A percentile compares a stretch with the other conserved stretches of the same genome.
These are phyloP conservation scores for Bemisia tabaci DNA, from an alignment of 1,140 invertebrate genomes.

Conservation along the genomic window DNA sequence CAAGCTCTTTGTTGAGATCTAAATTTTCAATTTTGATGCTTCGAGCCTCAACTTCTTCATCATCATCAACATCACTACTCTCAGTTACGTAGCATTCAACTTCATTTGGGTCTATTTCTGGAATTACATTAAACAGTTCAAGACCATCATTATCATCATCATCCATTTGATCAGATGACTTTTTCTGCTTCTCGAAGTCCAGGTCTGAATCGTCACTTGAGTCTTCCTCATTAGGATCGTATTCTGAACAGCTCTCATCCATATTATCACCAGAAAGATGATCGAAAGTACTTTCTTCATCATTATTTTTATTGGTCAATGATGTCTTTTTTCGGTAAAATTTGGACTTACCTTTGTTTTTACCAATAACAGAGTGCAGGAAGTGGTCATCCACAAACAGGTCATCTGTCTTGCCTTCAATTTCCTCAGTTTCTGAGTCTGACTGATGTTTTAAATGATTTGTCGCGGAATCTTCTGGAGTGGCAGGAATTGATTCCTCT, in stretches of 20 bases:
- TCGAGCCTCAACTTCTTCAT: background rate
- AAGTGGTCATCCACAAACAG: background rate
- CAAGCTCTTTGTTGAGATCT: slow-evolving; percentile 4
- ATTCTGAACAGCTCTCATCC: slow-evolving; percentile 13
- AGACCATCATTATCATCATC: slow-evolving; percentile 5
- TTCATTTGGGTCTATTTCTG: slow-evolving; percentile 19
- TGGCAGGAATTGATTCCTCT: no score
- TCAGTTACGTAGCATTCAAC: slow-evolving; percentile 18
- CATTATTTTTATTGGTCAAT: slow-evolving; percentile 11
- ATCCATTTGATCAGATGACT: slow-evolving; percentile 6
- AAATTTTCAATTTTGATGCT: background rate
- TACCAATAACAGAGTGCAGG: background rate
- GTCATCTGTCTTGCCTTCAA: background rate
- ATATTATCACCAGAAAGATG: slow-evolving; percentile 9
- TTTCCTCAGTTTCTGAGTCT: background rate
- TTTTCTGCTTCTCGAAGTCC: slow-evolving; percentile 12
- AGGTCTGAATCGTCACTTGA: slow-evolving; percentile 9
- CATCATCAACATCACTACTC: slow-evolving; percentile 16
- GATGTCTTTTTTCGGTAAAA: slow-evolving; percentile 13
- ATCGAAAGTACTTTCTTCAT: slow-evolving; percentile 13
- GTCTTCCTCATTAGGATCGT: slow-evolving; percentile 12
- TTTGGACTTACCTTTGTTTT: background rate
- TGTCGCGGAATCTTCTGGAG: no score
- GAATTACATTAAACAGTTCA: slow-evolving; percentile 2
- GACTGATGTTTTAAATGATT: no score